Conservation (phyloP, 1,140 invertebrate genomes). For the Ceratina australensis region DNA sequence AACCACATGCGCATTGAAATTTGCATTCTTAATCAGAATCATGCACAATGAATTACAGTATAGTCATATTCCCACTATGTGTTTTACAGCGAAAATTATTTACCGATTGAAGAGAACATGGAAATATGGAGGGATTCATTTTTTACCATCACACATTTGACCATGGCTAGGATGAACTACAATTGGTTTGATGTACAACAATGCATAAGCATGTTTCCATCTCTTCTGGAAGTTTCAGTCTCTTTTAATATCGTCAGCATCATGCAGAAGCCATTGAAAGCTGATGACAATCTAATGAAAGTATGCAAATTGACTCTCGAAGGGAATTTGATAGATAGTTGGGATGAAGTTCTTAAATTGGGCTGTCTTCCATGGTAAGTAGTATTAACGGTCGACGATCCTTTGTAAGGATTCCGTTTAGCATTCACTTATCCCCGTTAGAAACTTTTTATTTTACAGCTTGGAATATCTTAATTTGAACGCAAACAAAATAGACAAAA, state of each 20-base stretch:
- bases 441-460: slow-evolving; percentile 74
- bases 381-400: not conserved
- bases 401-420: not conserved
- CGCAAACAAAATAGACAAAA: slow-evolving; percentile 83
- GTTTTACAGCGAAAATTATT: slow-evolving; percentile 85
- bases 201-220: slow-evolving; percentile 86
- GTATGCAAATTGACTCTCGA: slow-evolving; percentile 86
- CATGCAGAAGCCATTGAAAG: slow-evolving; percentile 62
- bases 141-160: slow-evolving; percentile 83
- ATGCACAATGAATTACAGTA: too few relatives aligned
- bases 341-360: slow-evolving; percentile 89
- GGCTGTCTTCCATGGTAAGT: slow-evolving; percentile 80
- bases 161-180: slow-evolving; percentile 86
- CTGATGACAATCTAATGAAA: slow-evolving; percentile 74
- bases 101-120: slow-evolving; percentile 80
- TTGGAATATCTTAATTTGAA: slow-evolving; percentile 84
- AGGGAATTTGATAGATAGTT: slow-evolving; percentile 87
- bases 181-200: slow-evolving; percentile 87
- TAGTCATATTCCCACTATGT: not conserved
- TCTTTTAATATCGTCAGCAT: slow-evolving; percentile 81
- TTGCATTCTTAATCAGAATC: too few relatives aligned
- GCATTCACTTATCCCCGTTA: too few relatives aligned
- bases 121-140: slow-evolving; percentile 82
- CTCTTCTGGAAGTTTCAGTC: slow-evolving; percentile 84
- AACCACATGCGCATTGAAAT: slow-evolving; percentile 50